Evolutionary conservation across 2,113 vertebrate species (phyloP).

Genomic region (Chlorodrepanis virens): DNA sequence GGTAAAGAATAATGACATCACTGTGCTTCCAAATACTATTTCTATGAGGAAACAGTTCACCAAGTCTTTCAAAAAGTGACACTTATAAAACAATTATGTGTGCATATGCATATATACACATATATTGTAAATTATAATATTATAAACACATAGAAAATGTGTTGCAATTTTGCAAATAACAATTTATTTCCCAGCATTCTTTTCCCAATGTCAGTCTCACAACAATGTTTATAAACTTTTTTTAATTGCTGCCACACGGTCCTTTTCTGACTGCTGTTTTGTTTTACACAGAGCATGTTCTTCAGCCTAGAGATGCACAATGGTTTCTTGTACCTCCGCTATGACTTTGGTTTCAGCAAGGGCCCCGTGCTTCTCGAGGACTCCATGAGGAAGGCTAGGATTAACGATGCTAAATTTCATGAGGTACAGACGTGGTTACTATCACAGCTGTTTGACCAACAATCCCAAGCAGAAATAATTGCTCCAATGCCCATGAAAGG

Average conservation of each 20-base stretch:
- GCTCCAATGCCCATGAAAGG: neutral
- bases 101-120: neutral
- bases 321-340: constrained; percentile 85
- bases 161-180: neutral
- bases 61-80: neutral
- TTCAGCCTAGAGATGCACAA: constrained; percentile 91
- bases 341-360: constrained; percentile 89
- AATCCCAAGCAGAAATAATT: neutral
- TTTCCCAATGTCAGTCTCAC: neutral
- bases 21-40: neutral
- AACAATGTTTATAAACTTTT: neutral
- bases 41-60: neutral
- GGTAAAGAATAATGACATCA: neutral
- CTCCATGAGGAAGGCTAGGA: constrained; percentile 83
- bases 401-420: constrained; percentile 94
- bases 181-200: neutral
- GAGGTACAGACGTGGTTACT: constrained; percentile 77
- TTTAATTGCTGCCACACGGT: neutral
- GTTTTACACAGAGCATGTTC: constrained; percentile 81
- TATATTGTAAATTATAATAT: neutral
- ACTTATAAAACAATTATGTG: neutral
- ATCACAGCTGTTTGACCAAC: neutral
- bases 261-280: constrained; percentile 9
- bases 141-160: neutral
- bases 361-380: constrained; percentile 86